Conservation (phyloP, 2,113 vertebrate species). For the Ptilonorhynchus violaceus region DNA sequence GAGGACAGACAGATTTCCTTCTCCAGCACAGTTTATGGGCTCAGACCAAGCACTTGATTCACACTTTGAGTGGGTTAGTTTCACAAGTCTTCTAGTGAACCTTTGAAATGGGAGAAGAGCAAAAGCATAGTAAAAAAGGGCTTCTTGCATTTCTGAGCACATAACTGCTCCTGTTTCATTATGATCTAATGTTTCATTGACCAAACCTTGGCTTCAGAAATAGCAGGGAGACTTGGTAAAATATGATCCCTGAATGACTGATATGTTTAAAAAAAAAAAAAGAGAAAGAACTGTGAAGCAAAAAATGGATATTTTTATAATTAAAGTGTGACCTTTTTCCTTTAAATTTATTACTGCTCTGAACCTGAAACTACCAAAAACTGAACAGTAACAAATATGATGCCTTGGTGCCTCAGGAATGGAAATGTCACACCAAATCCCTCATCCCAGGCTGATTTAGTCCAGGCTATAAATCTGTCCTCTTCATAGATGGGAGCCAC, state of each 20-base stretch:
- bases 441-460: neutral
- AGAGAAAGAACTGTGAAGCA: neutral
- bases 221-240: neutral
- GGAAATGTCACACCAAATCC: neutral
- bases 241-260: neutral
- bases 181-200: constrained; percentile 49
- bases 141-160: constrained; percentile 24
- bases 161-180: constrained; percentile 26
- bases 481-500: neutral
- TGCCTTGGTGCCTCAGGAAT: neutral
- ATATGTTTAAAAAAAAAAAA: neutral
- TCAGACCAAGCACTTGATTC: constrained; percentile 26
- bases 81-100: constrained; percentile 44
- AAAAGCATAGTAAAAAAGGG: constrained; percentile 34
- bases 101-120: constrained; percentile 56
- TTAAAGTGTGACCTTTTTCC: neutral
- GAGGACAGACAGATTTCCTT: constrained; percentile 21
- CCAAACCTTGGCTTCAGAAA: neutral
- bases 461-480: neutral
- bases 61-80: constrained; percentile 39
- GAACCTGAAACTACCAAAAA: neutral
- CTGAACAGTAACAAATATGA: neutral
- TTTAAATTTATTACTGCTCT: neutral
- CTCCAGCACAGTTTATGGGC: neutral
- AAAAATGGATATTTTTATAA: neutral